Conservation (phyloP, 2,888 invertebrate genomes). For the Choristoneura rosaceana region DNA sequence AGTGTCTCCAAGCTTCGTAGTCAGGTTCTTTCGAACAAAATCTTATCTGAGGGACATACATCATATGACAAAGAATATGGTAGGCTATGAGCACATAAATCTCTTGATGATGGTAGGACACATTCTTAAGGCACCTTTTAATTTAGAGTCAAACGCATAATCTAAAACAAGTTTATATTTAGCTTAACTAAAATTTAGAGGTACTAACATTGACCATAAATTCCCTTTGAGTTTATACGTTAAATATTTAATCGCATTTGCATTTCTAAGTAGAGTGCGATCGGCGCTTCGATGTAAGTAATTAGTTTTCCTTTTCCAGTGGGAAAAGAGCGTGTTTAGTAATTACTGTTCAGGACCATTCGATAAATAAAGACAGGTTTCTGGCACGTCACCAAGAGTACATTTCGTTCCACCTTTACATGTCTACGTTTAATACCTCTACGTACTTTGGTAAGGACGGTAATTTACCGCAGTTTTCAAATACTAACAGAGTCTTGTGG, state of each 20-base stretch:
- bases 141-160: no score
- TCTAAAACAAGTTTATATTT: no score
- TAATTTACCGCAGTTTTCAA: background rate
- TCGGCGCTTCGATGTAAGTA: constrained; percentile 24
- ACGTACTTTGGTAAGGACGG: background rate
- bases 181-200: no score
- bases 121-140: no score
- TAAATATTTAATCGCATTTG: background rate
- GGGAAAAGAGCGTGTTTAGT: constrained; percentile 21
- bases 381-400: constrained; percentile 12
- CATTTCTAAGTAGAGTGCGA: background rate
- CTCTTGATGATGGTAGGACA: no score
- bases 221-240: background rate
- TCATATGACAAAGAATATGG: no score
- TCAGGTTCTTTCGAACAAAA: no score
- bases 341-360: constrained; percentile 27
- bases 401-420: background rate
- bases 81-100: no score
- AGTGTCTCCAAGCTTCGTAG: no score
- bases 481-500: background rate
- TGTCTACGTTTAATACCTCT: background rate
- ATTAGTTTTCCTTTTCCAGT: constrained; percentile 25
- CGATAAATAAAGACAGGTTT: constrained; percentile 18
- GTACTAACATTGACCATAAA: no score
- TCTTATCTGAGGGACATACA: no score